Evolutionary conservation across 2,797 vertebrate species (phyloP), one percentile per base, ranked within the genome.

Genomic region (Falco berigora): DNA sequence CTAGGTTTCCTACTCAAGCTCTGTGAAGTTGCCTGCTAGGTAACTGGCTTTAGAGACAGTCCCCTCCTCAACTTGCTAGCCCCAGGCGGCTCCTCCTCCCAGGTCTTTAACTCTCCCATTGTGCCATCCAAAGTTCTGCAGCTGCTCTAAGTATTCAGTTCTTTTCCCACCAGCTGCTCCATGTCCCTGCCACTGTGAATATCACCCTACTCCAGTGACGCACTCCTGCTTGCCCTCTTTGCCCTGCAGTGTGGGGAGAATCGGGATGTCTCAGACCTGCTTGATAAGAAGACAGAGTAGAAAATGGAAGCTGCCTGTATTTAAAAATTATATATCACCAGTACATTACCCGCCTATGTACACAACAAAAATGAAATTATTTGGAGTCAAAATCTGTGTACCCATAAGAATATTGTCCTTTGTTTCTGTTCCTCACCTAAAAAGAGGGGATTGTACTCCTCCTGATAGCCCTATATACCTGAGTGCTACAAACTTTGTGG

Each of bases 131-230:
- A 59, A 59, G 13, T 63, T 78, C 34, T 64, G 14, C 10, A n/a
- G 63, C 23, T 72, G 5, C 7, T 67, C 19, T 32, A 59, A 53
- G 15, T 49, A 42, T 12, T 44, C 52, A 9, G 21, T 47, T 75
- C 27, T 36, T 68, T 75, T 83, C 32, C 40, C 69, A 74, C 16
- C 42, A 52, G 21, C 19, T 80, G 9, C 30, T 91, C 53, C 21
- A 19, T 4, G 7, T 8, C 25, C 8, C 55, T 56, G 14, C 23
- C 34, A 1, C 21, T 2, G 0, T 44, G 47, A 52, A 14, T 56
- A 32, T 16, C 24, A 20, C 56, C 28, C 25, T 58, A 13, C 18
- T 47, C 56, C 55, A 14, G 42, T 36, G 27, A 24, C 13, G 21
- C 50, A 14, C 16, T 69, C 19, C 50, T 40, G 24, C 32, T 75